Base-by-base conservation (phyloP, 2,888 invertebrate genomes). In the Drosophila stalkeri region DNA sequence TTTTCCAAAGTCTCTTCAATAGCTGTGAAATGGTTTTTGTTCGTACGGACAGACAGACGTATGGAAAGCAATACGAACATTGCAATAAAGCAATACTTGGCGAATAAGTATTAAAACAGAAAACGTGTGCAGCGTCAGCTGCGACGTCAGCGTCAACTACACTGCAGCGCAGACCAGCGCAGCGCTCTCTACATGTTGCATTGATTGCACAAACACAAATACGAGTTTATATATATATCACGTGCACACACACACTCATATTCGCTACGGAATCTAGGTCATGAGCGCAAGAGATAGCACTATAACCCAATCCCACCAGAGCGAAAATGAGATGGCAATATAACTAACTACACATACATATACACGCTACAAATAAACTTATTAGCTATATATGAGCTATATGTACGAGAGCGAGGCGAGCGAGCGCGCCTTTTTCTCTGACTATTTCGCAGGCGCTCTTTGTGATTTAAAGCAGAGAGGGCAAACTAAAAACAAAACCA, bases 231-330 rank as follows among this genome's bases (percentile, higher is more conserved):
- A 44, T 75, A 77, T 84, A 83, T 86, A 86, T 86, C 86, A 90
- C 89, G 87, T 86, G 90, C 86, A 90, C 89, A 57, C 73, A 57
- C 75, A 86, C 69, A 86, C n/a, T n/a, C 84, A 71, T 64, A 44
- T 41, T 56, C 69, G 54, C 66, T 61, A 67, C 80, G 89, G 91
- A 92, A 93, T 92, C 93, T 93, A 92, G 93, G 93, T 93, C 93
- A 93, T 92, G 93, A 92, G 92, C 92, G 93, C 90, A 92, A 91
- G 93, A 92, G 93, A 93, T 90, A 88, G 90, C 90, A 83, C 89
- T 90, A 92, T 89, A 81, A 80, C 80, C 86, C 87, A 90, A 88
- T 87, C 86, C 82, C 86, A 85, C 82, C 75, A 85, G 86, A 77
- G 92, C 88, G 90, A 89, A 90, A 93, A 90, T 82, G 92, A 91